Evolutionary conservation across 1,140 invertebrate species (phyloP).

Genomic region (Colletes gigas): DNA sequence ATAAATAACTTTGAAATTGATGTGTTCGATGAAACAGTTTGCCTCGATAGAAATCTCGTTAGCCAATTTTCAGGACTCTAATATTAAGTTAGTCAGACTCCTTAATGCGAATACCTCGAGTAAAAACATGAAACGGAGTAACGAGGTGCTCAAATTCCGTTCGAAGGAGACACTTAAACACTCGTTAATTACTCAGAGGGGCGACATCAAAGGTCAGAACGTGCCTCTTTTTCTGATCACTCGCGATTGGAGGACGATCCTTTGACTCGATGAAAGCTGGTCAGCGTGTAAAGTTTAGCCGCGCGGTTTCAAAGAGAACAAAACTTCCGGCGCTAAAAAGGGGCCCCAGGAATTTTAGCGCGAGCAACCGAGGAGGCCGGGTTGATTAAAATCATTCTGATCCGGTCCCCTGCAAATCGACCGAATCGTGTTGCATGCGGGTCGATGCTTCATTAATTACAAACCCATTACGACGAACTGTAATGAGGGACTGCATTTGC

Average conservation of each 20-base stretch:
- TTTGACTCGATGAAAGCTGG: conserved; percentile 19
- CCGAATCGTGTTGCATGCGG: neutral
- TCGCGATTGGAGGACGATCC: conserved; percentile 1
- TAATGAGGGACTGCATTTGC: neutral
- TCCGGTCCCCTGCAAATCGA: conserved; percentile 5
- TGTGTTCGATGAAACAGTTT: no score
- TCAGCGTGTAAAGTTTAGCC: conserved; percentile 7
- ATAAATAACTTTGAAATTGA: no score
- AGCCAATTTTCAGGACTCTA: no score
- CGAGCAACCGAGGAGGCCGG: neutral
- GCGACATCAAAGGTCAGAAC: conserved; percentile 8
- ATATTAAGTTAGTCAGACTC: no score
- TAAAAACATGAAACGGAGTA: neutral
- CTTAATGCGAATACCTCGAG: neutral
- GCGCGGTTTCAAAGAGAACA: conserved; percentile 10
- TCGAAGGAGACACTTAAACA: conserved; percentile 4
- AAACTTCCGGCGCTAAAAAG: neutral
- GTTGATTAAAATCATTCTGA: conserved; percentile 41
- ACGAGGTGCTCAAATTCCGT: neutral
- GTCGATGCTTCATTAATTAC: conserved; percentile 54
- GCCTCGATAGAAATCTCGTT: no score
- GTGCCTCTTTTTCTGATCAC: conserved; percentile 18
- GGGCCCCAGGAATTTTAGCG: neutral
- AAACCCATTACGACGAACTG: conserved; percentile 33
- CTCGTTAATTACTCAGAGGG: conserved; percentile 17